Base-by-base conservation (phyloP, 2,797 vertebrate genomes). In the Ataeniobius toweri region DNA sequence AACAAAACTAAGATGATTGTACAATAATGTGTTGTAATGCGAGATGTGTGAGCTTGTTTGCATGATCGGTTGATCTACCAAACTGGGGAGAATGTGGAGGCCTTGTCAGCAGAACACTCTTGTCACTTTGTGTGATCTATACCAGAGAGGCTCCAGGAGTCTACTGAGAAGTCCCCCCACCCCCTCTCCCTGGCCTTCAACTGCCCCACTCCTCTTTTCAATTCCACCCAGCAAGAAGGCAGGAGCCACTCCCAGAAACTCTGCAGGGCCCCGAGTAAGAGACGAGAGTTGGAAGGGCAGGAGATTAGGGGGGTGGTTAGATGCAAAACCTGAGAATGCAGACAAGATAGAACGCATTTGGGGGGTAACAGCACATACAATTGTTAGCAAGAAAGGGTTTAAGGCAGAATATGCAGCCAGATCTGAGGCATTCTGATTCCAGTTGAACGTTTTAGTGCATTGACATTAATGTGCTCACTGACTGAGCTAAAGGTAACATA, bases 221-320 rank as follows among this genome's bases (percentile, higher is more conserved):
- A 72, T 76, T 79, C 76, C 79, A 76, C 73, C 70, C 65, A 77
- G 46, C 59, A 76, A 80, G 80, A 78, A 74, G 80, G 76, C 67
- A 81, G 84, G 79, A 85, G 89, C 88, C 92, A 94, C 93, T 92
- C 93, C 93, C 91, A 89, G 93, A 94, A 94, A 94, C 93, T 92
- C 82, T 79, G 85, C 85, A 86, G 74, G 82, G 88, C 89, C 87
- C 76, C 18, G 1, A 89, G 89, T 87, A 82, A 85, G 31, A 70
- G 81, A 84, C 78, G 58, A 44, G 56, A 18, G 53, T 22, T 20
- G 44, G 68, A 70, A 6, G 67, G 69, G 73, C 58, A 46, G 68
- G 55, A 75, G 20, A 44, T 16, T 5, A 61, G 20, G 22, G 67
- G 2, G 70, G 59, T 69, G 71, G 73, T 1, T 5, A 55, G 2